These are phyloP conservation scores for Linepithema humile DNA, from an alignment of 1,140 invertebrate species.

Conservation along the genomic window DNA sequence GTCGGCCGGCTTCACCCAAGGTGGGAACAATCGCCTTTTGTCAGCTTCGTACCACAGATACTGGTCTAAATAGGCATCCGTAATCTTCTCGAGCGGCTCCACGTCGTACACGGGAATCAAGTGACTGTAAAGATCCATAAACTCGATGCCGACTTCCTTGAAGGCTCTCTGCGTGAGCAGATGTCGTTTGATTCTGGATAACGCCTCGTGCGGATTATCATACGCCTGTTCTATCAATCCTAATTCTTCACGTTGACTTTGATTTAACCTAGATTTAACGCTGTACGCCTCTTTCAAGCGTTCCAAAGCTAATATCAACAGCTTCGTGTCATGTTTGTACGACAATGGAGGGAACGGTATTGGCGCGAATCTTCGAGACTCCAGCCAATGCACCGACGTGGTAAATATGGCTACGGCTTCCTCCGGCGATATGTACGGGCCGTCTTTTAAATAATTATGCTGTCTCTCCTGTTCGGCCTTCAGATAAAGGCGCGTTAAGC, in stretches of 20 bases:
- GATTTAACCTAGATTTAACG: slow-evolving; percentile 99
- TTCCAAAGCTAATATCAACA: slow-evolving; percentile 98
- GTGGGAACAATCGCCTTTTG: slow-evolving; percentile 97
- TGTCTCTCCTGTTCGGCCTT: slow-evolving; percentile 99
- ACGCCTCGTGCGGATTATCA: slow-evolving; percentile 99
- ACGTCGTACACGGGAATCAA: slow-evolving; percentile 99
- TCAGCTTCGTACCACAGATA: slow-evolving; percentile 99
- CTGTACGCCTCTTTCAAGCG: slow-evolving; percentile 99
- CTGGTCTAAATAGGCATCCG: slow-evolving; percentile 99
- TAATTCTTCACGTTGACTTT: slow-evolving; percentile 99
- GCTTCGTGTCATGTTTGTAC: slow-evolving; percentile 99
- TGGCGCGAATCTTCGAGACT: slow-evolving; percentile 98
- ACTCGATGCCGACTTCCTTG: slow-evolving; percentile 99
- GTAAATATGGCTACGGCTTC: slow-evolving; percentile 99
- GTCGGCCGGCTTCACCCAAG: slow-evolving; percentile 99
- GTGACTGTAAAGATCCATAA: slow-evolving; percentile 99
- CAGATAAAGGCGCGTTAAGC: slow-evolving; percentile 97
- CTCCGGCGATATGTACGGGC: slow-evolving; percentile 99
- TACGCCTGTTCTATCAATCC: slow-evolving; percentile 99
- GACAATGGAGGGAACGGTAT: slow-evolving; percentile 99
- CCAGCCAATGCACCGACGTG: slow-evolving; percentile 99
- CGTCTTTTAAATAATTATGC: slow-evolving; percentile 99
- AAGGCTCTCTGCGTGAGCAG: slow-evolving; percentile 98
- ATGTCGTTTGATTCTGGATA: slow-evolving; percentile 99
- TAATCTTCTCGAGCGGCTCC: slow-evolving; percentile 99